A percentile compares a stretch with the other conserved stretches of the same genome.
Conservation (phyloP, 2,113 vertebrate species). For the Apodemus speciosus region DNA sequence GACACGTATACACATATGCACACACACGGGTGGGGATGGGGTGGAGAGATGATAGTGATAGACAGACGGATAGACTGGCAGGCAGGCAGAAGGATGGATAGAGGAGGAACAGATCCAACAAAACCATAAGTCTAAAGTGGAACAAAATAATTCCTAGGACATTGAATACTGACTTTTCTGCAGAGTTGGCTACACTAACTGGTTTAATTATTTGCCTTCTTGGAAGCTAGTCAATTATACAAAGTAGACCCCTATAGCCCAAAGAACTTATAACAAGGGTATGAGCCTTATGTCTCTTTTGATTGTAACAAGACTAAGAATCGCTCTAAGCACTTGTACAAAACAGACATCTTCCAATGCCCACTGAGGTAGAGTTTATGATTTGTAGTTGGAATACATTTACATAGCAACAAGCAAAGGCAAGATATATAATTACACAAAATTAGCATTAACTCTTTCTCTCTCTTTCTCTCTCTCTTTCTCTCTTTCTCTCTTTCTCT, state of each 20-base stretch:
- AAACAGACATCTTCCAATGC: background rate
- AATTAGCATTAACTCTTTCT: background rate
- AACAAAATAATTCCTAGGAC: background rate
- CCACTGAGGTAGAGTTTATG: background rate
- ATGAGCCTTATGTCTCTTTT: background rate
- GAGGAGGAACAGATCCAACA: background rate
- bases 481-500: background rate
- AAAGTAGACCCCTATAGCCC: background rate
- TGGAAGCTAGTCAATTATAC: background rate
- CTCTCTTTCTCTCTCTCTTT: background rate
- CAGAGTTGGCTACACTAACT: background rate
- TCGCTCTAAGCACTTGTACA: background rate
- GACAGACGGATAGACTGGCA: background rate
- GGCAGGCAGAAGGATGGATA: accelerated
- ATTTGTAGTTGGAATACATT: background rate
- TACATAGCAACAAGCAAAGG: background rate
- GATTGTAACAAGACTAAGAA: background rate
- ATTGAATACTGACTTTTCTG: background rate
- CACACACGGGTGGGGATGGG: background rate
- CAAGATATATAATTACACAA: background rate
- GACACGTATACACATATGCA: background rate
- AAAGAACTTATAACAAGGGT: background rate
- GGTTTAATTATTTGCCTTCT: conserved; percentile 12
- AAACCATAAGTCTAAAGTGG: background rate
- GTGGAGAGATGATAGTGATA: background rate